phyloP scores from a whole-genome alignment of 1,140 invertebrate genomes.

The Aphis gossypii region DNA sequence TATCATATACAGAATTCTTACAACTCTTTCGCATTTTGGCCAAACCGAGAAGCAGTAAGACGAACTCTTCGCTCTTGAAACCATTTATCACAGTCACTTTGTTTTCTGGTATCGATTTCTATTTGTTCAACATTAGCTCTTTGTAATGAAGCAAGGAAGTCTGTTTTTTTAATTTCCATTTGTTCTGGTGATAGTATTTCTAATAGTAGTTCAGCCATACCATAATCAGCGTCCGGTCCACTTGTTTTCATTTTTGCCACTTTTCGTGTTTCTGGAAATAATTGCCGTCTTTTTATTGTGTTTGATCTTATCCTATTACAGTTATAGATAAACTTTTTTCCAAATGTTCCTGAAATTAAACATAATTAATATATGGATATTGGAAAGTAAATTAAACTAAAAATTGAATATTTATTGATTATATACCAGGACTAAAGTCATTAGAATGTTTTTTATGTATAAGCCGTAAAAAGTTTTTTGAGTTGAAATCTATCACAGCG shows the following conservation, averaged over 20 bases:
- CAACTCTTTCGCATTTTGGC: background rate
- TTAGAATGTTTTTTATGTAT: background rate
- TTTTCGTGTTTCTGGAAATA: conserved; percentile 14
- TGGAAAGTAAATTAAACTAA: background rate
- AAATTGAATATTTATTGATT: too few species aligned
- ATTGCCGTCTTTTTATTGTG: background rate
- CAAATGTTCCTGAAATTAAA: background rate
- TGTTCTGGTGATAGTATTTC: background rate
- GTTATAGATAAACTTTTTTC: background rate
- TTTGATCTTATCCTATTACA: background rate
- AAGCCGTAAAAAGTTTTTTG: background rate
- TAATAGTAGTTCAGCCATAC: conserved; percentile 2
- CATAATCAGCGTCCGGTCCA: conserved; percentile 29
- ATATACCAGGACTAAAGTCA: conserved; percentile 24
- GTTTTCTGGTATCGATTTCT: background rate
- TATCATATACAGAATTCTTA: conserved; percentile 18
- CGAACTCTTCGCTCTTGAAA: background rate
- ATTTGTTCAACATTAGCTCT: background rate
- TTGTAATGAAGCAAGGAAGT: background rate
- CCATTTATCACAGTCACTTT: background rate
- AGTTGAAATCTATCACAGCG: background rate
- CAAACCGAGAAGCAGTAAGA: background rate
- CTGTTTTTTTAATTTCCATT: background rate
- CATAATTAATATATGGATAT: background rate
- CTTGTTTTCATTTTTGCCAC: background rate